Percentiles rank a stretch among this genome's conserved stretches.
phyloP scores from a whole-genome alignment of 1,140 invertebrate species.

The Steinernema khuongi region DNA sequence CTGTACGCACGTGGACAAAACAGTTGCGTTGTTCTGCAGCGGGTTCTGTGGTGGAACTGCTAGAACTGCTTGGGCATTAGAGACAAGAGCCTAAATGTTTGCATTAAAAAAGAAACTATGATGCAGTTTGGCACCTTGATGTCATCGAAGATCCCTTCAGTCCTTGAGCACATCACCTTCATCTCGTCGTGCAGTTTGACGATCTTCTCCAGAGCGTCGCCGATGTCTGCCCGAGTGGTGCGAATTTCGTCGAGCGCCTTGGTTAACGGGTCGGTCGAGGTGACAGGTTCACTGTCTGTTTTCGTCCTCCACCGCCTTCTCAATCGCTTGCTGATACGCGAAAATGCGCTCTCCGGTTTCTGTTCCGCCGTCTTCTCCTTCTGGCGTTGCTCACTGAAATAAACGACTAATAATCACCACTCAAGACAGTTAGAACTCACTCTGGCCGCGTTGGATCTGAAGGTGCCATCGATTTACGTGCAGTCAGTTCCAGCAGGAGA shows the following conservation, averaged over 20 bases:
- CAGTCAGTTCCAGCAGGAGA: too few relatives aligned
- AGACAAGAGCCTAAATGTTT: too few relatives aligned
- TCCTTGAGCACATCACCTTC: neutral
- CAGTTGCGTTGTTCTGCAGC: neutral
- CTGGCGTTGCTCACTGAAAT: neutral
- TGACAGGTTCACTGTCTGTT: neutral
- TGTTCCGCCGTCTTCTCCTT: neutral
- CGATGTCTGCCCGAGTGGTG: neutral
- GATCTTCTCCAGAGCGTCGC: neutral
- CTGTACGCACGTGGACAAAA: too few relatives aligned
- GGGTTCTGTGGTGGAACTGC: too few relatives aligned
- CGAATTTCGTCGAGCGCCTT: neutral
- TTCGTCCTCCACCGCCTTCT: neutral
- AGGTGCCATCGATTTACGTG: neutral
- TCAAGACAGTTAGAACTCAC: neutral
- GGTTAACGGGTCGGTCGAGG: neutral
- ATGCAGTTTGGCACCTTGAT: too few relatives aligned
- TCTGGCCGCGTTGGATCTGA: neutral
- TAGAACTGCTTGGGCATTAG: too few relatives aligned
- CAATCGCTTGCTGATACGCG: neutral
- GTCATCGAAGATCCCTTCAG: neutral
- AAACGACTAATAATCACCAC: too few relatives aligned
- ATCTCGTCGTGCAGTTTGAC: neutral
- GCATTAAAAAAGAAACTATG: too few relatives aligned
- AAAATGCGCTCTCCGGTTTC: neutral